These are phyloP conservation scores for Petromus typicus DNA, from an alignment of 2,113 vertebrate genomes.

Conservation along the genomic window DNA sequence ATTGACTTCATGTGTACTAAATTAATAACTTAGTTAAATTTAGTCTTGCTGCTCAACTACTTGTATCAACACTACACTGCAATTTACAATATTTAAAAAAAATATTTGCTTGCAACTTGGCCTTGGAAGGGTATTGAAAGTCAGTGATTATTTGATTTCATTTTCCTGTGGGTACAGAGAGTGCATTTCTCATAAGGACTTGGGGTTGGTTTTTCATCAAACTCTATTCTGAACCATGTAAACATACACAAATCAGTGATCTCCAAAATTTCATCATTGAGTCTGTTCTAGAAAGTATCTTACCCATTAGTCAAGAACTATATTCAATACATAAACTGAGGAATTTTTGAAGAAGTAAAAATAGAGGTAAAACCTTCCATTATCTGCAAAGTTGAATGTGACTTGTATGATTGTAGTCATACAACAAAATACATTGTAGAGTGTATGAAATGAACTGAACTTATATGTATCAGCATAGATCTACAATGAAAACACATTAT, in stretches of 20 bases:
- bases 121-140: background rate
- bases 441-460: background rate
- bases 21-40: background rate
- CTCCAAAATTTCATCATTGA: background rate
- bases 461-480: background rate
- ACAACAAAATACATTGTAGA: background rate
- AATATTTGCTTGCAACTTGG: background rate
- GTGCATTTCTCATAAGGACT: background rate
- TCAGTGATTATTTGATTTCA: too few species aligned
- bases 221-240: background rate
- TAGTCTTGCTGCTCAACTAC: background rate
- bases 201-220: background rate
- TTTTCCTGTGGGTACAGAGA: background rate
- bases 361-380: background rate
- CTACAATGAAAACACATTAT: background rate
- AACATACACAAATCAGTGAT: background rate
- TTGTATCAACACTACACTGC: background rate
- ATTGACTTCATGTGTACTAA: background rate
- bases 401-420: background rate
- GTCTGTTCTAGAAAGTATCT: background rate
- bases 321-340: background rate
- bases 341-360: background rate
- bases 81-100: background rate
- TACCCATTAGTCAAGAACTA: background rate
- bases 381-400: background rate